phyloP scores from a whole-genome alignment of 1,140 invertebrate genomes.

The Drosophila triauraria region DNA sequence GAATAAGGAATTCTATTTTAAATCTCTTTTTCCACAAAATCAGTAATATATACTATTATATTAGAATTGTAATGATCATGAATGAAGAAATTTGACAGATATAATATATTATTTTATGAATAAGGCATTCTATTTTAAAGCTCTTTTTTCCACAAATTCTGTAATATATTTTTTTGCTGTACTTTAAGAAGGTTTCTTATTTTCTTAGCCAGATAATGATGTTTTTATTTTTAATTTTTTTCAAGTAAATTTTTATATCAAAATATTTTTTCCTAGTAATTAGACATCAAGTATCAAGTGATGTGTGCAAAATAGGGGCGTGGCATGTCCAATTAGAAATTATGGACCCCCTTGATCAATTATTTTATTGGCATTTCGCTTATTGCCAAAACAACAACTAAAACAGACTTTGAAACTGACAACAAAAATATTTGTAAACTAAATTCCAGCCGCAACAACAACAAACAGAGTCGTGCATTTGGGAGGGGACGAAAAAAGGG shows the following conservation, averaged over 20 bases:
- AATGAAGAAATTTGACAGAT: not conserved
- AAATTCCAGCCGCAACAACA: conserved; percentile 25
- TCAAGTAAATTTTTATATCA: not conserved
- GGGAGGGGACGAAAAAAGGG: not conserved
- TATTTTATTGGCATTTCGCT: conserved; percentile 1
- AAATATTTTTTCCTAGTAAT: not conserved
- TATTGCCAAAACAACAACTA: not conserved
- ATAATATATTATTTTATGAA: too few species aligned
- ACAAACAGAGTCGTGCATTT: not conserved
- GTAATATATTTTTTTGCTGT: not conserved
- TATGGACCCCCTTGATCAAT: not conserved
- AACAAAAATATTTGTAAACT: conserved; percentile 34
- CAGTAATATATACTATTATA: too few species aligned
- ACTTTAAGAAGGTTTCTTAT: too few species aligned
- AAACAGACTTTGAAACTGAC: not conserved
- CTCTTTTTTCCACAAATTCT: too few species aligned
- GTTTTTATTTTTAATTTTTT: too few species aligned
- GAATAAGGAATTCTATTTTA: too few species aligned
- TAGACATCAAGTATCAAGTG: not conserved
- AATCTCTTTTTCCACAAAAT: too few species aligned
- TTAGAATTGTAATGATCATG: not conserved
- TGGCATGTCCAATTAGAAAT: conserved; percentile 8
- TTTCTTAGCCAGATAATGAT: too few species aligned
- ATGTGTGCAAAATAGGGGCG: conserved; percentile 21
- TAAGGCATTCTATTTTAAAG: too few species aligned